Base-by-base conservation (phyloP, 2,888 invertebrate genomes). In the Digitonthophagus gazella region DNA sequence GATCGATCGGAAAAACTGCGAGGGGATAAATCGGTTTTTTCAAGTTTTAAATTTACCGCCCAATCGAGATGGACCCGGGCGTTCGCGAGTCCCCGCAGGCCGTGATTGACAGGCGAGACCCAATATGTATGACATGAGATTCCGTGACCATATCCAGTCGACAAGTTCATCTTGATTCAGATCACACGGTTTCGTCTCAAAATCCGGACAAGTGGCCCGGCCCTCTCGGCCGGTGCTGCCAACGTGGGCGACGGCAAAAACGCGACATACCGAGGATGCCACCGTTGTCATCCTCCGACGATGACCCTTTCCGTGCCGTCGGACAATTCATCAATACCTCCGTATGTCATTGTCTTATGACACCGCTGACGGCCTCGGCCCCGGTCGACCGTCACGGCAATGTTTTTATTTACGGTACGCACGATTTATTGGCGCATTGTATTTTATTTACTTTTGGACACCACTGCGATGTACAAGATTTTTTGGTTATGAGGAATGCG, bases 41-140 rank as follows among this genome's bases (percentile, higher is more conserved):
- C 71, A 72, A 14, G 75, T 74, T 77, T 76, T 78, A 78, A 78
- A 77, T 78, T 78, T 77, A 75, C 75, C 76, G 76, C 75, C 76
- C 76, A 78, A 75, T 74, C 78, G 75, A 75, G 75, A 76, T 75
- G 76, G 76, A 73, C 73, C 11, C 11, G 74, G 73, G 76, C 75
- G 74, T 72, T 76, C 75, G 74, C 74, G 75, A 72, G 73, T 56
- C 56, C 64, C n/a, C n/a, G n/a, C n/a, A n/a, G 28, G 56, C 22
- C 20, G 77, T 80, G 80, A 80, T 80, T 78, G 79, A 79, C 79
- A 78, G 79, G 75, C 72, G 73, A 70, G 73, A 73, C 71, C 73
- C 71, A 73, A 74, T 72, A 74, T 74, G 75, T 75, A 75, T 72
- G 73, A 73, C 75, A 75, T 71, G 69, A 67, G 68, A 69, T 67